phyloP scores from a whole-genome alignment of 2,888 invertebrate genomes.

The Leucania comma region DNA sequence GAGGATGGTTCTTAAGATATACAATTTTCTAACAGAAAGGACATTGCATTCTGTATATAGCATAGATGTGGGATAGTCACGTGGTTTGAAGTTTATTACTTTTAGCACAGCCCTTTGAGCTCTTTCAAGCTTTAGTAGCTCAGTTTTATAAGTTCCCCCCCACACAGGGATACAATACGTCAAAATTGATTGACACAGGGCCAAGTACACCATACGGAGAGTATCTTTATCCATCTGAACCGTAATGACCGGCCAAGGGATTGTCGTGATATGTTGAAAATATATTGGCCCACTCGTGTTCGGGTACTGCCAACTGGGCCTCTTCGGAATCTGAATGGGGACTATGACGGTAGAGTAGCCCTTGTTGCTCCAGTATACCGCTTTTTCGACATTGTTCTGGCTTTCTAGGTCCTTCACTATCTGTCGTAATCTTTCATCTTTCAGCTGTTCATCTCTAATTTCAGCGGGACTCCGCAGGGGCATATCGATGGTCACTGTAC shows the following conservation, averaged over 20 bases:
- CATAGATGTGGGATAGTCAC: too few species aligned
- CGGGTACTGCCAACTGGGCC: slow-evolving; percentile 39
- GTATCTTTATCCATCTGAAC: too few species aligned
- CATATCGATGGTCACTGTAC: slow-evolving; percentile 13
- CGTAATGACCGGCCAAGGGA: slow-evolving; percentile 45
- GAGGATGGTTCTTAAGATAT: too few species aligned
- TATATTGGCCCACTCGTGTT: slow-evolving; percentile 35
- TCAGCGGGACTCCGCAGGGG: slow-evolving; percentile 11
- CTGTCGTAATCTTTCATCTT: slow-evolving; percentile 18
- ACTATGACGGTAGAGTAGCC: slow-evolving; percentile 32
- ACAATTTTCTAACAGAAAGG: too few species aligned
- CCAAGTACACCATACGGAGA: too few species aligned
- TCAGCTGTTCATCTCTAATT: slow-evolving; percentile 33
- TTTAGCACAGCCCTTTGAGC: too few species aligned
- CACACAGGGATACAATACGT: too few species aligned
- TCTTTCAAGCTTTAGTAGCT: too few species aligned
- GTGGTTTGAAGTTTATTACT: too few species aligned
- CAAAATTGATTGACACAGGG: too few species aligned
- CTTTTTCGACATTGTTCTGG: slow-evolving; percentile 10
- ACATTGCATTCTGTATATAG: too few species aligned
- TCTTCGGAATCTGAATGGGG: slow-evolving; percentile 31
- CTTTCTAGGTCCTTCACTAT: slow-evolving; percentile 36
- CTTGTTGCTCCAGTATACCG: slow-evolving; percentile 34
- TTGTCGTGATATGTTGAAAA: slow-evolving; percentile 36
- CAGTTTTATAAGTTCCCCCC: too few species aligned